Evolutionary conservation across 2,113 vertebrate genomes (phyloP).

Genomic region (Pipra filicauda): DNA sequence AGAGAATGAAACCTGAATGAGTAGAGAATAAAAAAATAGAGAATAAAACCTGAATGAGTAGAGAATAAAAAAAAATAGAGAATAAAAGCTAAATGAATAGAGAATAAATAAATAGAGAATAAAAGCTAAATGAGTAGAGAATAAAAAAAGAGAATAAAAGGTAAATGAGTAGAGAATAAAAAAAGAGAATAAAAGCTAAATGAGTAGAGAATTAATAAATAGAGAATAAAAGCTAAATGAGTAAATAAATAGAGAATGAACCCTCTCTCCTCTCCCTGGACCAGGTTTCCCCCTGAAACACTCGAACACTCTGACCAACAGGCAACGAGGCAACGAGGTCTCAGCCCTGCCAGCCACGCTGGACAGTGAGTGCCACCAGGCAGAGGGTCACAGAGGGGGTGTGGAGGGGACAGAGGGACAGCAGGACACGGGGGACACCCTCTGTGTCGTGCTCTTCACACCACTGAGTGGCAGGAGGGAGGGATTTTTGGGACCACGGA

Average conservation of each 20-base stretch:
- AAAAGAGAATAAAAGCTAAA: neutral
- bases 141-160: neutral
- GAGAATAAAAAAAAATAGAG: neutral
- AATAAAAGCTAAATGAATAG: neutral
- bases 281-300: constrained; percentile 77
- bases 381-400: neutral
- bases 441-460: neutral
- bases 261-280: neutral
- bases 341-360: constrained; percentile 87
- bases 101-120: neutral
- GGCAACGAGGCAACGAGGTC: constrained; percentile 92
- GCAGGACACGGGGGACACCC: neutral
- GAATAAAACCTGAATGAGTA: neutral
- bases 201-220: neutral
- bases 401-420: neutral
- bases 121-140: neutral
- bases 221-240: neutral
- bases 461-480: neutral
- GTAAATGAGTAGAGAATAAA: neutral
- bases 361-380: constrained; percentile 80
- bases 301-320: constrained; percentile 90
- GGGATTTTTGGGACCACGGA: neutral
- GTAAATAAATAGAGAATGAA: neutral
- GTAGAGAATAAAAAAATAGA: neutral
- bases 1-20: neutral